Evolutionary conservation across 1,140 invertebrate species (phyloP).

Genomic region (Apis florea): DNA sequence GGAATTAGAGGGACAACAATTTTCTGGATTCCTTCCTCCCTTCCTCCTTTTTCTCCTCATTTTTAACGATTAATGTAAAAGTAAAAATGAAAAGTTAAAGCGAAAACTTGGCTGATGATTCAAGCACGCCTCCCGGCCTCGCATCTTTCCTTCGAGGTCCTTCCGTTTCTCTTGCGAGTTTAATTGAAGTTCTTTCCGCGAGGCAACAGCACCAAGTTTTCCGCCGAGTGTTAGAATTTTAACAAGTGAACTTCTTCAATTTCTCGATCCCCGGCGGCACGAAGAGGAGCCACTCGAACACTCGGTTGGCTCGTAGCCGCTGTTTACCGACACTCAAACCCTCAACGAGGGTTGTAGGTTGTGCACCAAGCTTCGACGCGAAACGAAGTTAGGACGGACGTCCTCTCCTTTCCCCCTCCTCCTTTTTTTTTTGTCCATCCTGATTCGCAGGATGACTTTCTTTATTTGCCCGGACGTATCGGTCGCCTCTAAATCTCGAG

Average conservation of each 20-base stretch:
- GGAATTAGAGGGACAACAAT: too few relatives aligned
- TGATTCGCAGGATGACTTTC: slow-evolving; percentile 44
- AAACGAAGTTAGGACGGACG: neutral
- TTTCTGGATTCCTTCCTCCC: too few relatives aligned
- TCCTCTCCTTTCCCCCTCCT: neutral
- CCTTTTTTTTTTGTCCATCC: neutral
- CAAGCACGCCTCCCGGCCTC: neutral
- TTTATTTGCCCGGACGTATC: slow-evolving; percentile 52
- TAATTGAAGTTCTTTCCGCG: slow-evolving; percentile 45
- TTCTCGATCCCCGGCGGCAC: slow-evolving; percentile 35
- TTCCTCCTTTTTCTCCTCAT: too few relatives aligned
- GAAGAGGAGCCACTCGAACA: slow-evolving; percentile 11
- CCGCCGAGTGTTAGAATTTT: slow-evolving; percentile 55
- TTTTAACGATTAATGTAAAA: neutral
- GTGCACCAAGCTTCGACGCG: neutral
- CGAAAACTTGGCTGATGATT: neutral
- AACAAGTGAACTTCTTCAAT: slow-evolving; percentile 53
- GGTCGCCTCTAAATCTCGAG: slow-evolving; percentile 31
- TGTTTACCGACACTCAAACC: slow-evolving; percentile 42
- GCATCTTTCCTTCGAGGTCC: neutral
- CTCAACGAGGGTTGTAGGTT: neutral
- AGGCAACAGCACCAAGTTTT: slow-evolving; percentile 48
- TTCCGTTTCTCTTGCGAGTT: slow-evolving; percentile 32
- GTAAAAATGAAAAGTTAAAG: neutral
- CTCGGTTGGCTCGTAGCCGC: slow-evolving; percentile 14